Base-by-base conservation (phyloP, 2,113 vertebrate species). In the Thinocorus orbignyianus region DNA sequence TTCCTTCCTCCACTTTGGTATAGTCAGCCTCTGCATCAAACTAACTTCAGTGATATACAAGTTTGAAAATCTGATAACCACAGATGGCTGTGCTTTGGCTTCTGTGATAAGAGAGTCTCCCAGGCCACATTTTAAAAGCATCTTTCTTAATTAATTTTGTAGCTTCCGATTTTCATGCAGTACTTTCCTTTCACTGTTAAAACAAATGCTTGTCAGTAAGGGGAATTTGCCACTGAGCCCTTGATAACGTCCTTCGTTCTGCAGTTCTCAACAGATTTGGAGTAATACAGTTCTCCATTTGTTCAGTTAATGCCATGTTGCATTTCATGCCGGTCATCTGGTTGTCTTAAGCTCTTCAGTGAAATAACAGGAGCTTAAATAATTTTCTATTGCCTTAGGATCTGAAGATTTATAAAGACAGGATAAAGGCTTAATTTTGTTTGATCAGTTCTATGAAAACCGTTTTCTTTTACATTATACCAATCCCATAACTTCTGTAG, bases 221-320 rank as follows among this genome's bases (percentile, higher is more conserved):
- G 48, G 44, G 89, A 95, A 93, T 88, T 78, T 94, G 93, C 77
- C 71, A 85, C 57, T 70, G 85, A 95, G 97, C 81, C 86, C 93
- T 86, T 95, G 90, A 97, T 97, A 96, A 88, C 66, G 95, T 95
- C 84, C 79, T 97, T 97, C 94, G 96, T 97, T 97, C 94, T 96
- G 93, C 19, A 42, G 49, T 93, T 96, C 91, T 97, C 89, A 95
- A 89, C 31, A 96, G 97, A 97, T 92, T 77, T 94, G 78, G 86
- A 88, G 83, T 90, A 97, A 89, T 86, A 90, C 96, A 97, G 97
- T 96, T 96, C 89, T 93, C 86, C 86, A 93, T 96, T 97, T 97
- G 88, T 94, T 97, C 96, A 96, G 77, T 96, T 97, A 97, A 96
- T 95, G 55, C 62, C 95, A 71, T 10, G 9, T 48, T 95, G 62